Conservation (phyloP, 2,797 vertebrate species). For the Rhinogobio ventralis region DNA sequence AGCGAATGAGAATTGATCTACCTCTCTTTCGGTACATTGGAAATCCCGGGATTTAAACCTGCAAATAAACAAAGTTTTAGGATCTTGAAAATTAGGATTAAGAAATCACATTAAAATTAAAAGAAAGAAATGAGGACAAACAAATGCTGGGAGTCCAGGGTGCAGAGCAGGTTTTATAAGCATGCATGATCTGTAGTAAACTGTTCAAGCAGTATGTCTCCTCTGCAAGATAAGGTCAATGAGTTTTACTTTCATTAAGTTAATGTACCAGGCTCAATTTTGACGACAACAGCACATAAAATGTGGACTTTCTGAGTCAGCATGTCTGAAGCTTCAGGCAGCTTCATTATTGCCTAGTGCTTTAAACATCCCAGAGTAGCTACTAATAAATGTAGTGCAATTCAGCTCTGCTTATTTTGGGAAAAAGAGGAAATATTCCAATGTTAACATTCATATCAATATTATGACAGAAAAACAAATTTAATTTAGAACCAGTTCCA, state of each 20-base stretch:
- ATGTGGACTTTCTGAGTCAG: conserved; percentile 42
- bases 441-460: not conserved
- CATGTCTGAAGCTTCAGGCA: conserved; percentile 36
- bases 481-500: not conserved
- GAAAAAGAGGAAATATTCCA: not conserved
- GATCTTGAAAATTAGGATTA: not conserved
- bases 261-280: conserved; percentile 52
- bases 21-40: not conserved
- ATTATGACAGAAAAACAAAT: not conserved
- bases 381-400: conserved; percentile 3
- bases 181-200: conserved; percentile 13
- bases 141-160: not conserved
- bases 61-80: not conserved
- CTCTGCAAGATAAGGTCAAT: conserved; percentile 23
- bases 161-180: conserved; percentile 7
- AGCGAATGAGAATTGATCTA: conserved; percentile 35
- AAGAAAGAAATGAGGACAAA: not conserved
- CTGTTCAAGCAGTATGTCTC: not conserved
- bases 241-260: conserved; percentile 53
- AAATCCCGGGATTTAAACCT: not conserved
- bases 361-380: not conserved
- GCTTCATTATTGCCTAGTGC: conserved; percentile 44
- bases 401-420: not conserved
- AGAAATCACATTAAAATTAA: not conserved
- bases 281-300: conserved; percentile 40